These are phyloP conservation scores for Caerostris extrusa DNA, from an alignment of 1,140 invertebrate genomes.

Conservation along the genomic window DNA sequence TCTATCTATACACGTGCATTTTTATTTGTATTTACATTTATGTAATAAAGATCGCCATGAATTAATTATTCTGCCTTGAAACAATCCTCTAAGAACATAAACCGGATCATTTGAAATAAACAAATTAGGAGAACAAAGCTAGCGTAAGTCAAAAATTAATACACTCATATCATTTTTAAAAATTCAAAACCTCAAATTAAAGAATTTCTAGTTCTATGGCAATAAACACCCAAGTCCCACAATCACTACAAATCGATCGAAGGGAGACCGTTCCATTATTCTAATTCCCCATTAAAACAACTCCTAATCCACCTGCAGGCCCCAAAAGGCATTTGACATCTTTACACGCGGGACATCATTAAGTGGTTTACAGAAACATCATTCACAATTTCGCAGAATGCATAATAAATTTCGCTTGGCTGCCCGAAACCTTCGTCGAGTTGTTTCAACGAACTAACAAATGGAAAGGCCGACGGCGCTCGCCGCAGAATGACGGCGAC, in stretches of 20 bases:
- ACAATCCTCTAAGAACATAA: too few relatives aligned
- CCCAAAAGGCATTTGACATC: background rate
- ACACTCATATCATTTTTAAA: too few relatives aligned
- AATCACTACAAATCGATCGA: background rate
- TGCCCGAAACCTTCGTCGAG: background rate
- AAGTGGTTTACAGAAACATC: constrained; percentile 55
- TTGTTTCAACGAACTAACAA: constrained; percentile 14
- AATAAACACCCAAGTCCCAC: background rate
- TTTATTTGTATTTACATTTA: too few relatives aligned
- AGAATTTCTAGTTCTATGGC: background rate
- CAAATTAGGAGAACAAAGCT: too few relatives aligned
- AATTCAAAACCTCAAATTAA: background rate
- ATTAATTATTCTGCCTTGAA: too few relatives aligned
- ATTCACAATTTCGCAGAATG: constrained; percentile 33
- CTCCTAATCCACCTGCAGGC: background rate
- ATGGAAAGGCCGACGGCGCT: constrained; percentile 13
- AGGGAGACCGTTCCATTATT: background rate
- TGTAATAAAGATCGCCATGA: too few relatives aligned
- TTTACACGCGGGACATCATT: constrained; percentile 60
- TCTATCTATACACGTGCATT: too few relatives aligned
- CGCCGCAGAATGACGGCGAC: background rate
- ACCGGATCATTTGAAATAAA: too few relatives aligned
- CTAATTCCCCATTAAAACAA: background rate
- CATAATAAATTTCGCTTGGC: constrained; percentile 52
- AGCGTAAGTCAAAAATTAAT: too few relatives aligned